Base-by-base conservation (phyloP, 2,113 vertebrate species). In the Danionella cerebrum region DNA sequence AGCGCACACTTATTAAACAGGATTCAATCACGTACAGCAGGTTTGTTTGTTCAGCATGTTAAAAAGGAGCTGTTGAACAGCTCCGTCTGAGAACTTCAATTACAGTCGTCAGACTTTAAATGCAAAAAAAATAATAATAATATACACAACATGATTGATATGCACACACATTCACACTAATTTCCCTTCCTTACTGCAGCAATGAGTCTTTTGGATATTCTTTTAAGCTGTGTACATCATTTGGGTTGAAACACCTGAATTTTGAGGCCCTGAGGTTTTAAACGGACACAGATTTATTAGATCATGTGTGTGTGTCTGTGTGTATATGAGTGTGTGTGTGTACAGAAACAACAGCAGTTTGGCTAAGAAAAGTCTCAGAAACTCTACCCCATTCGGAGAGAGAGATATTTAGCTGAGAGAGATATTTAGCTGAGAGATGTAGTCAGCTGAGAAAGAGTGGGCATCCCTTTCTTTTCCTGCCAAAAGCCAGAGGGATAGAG, bases 241-340 rank as follows among this genome's bases (percentile, higher is more conserved):
- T 75, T 71, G 69, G 73, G 81, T 70, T 59, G 73, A 52, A 72
- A 84, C 81, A 84, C 91, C 93, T 94, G 90, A 94, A 89, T 91
- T 85, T 87, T 84, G 88, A 93, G 89, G 91, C 92, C 94, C 94
- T 97, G 96, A 97, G 96, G 90, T 84, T 89, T 85, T 82, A 85
- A 83, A 81, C 87, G 76, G 85, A 84, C 83, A 65, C 74, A 88
- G 22, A 39, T 53, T 47, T 69, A 71, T 76, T 25, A 45, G 64
- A 62, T 24, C 58, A 33, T 60, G 47, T 53, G 27, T 48, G 29
- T 33, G 9, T 6, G 44, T n/a, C n/a, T 65, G 42, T 60, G 47
- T 53, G 27, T 48, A 9, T 33, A 33, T 6, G 44, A 58, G 53
- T 54, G 57, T 63, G 33, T 62, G 13, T 67, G n/a, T 58, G 54